Base-by-base conservation (phyloP, 2,113 vertebrate species). In the Hippoglossus stenolepis region DNA sequence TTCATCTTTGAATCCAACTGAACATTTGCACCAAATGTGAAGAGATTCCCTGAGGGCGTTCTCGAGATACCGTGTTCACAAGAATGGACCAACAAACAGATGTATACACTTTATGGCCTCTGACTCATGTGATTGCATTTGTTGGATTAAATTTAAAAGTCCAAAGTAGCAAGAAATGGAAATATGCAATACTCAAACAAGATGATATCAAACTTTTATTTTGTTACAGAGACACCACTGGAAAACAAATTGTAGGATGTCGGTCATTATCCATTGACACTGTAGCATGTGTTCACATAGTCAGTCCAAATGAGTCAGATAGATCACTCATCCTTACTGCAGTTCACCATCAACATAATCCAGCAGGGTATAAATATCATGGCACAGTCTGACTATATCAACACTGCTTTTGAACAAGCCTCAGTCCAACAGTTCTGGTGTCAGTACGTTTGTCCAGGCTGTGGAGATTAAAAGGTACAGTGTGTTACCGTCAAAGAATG, bases 171-270 rank as follows among this genome's bases (percentile, higher is more conserved):
- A 31, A 31, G 31, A 31, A 31, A 31, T 31, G 31, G 31, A 31
- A 31, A 31, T 7, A 31, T 7, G 31, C 6, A 31, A 35, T 2
- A 28, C 24, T 26, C 57, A 5, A 15, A 26, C 31, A 13, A 1
- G 6, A 67, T 85, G 38, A 74, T 88, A 89, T 85, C 69, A 89
- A 91, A 88, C 77, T 58, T 89, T 91, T 86, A 88, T 89, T 91
- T 75, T 65, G 65, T 85, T 73, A 86, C 84, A 86, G 85, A 85
- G 81, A 84, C 68, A 79, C 83, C 81, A 86, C 79, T 83, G 58
- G 40, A 77, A 84, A 87, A 86, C 87, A 86, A 45, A 84, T 49
- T 21, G 77, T 28, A 73, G 43, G 57, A 83, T 72, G 62, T 75
- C 54, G 68, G 79, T 73, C 61, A 73, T 68, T 31, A 60, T 77